phyloP scores from a whole-genome alignment of 2,888 invertebrate genomes.

The Sinopyrophorus schimmeli region DNA sequence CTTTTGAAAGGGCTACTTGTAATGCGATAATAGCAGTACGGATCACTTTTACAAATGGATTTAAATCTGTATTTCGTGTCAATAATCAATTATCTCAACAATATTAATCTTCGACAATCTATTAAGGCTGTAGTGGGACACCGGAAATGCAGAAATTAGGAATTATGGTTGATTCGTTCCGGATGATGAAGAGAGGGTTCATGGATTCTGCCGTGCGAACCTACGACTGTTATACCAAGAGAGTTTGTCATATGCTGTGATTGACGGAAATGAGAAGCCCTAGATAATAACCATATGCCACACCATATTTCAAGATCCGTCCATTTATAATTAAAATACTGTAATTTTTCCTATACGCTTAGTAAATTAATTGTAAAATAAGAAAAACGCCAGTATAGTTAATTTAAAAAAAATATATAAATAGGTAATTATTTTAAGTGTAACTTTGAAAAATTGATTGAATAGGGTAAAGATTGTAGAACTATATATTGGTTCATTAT shows the following conservation, averaged over 20 bases:
- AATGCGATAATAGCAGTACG: no score
- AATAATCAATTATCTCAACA: constrained; percentile 27
- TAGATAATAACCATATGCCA: constrained; percentile 28
- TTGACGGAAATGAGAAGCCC: constrained; percentile 52
- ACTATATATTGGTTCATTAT: no score
- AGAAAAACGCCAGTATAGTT: no score
- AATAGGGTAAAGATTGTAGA: no score
- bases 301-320: neutral
- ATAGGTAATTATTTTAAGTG: no score
- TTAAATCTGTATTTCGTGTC: constrained; percentile 17
- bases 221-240: constrained; percentile 32
- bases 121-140: constrained; percentile 16
- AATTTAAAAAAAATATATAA: no score
- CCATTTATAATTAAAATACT: neutral
- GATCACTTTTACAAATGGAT: no score
- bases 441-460: no score
- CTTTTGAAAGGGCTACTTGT: no score
- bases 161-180: constrained; percentile 43
- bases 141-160: constrained; percentile 40
- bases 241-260: constrained; percentile 46
- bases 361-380: no score
- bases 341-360: no score
- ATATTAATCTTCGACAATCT: constrained; percentile 20
- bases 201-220: constrained; percentile 40
- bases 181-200: constrained; percentile 36